Evolutionary conservation across 2,888 invertebrate species (phyloP), one percentile per base, ranked within the genome.

Genomic region (Caenorhabditis angaria): DNA sequence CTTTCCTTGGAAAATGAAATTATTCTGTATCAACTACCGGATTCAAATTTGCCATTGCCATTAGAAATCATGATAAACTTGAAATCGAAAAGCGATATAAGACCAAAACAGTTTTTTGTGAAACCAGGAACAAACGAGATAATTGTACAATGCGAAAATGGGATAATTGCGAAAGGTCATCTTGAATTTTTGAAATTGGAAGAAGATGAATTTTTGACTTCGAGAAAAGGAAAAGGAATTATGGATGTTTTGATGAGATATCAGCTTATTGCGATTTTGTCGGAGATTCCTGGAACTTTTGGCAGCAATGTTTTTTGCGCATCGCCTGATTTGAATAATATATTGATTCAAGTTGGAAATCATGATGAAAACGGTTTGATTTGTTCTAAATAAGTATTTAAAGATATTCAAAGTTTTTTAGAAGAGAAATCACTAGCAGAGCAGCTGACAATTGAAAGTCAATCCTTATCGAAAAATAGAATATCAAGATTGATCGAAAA

Each of bases 321-420:
- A 4, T 70, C 70, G 8, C 70, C 70, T 1, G 70, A 70, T 41
- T 61, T 65, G 28, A 27, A 41, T 4, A 70, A 70, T 51, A n/a
- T 70, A 14, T 55, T 70, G 2, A 59, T 70, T 28, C 61, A 65
- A 51, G 50, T 58, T 29, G 58, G 64, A 22, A 24, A 58, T n/a
- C 56, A 32, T 22, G 25, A 51, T 6, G 64, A 57, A 22, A 2
- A 32, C 4, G 14, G 3, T 22, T 20, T 41, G 59, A 35, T 10
- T 35, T 35, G 14, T 10, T 35, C 14, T 35, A 10, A 35, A 35
- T 35, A 35, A 35, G 14, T 10, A 10, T 35, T 35, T 10, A 35
- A 35, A 10, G 6, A 35, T 35, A 10, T 35, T 14, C 35, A 10
- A 35, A 35, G 14, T 10, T 35, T 10, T 35, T 35, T 35, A 35